Evolutionary conservation across 2,113 vertebrate species (phyloP), one percentile per base, ranked within the genome.

Genomic region (Oenanthe oenanthe): DNA sequence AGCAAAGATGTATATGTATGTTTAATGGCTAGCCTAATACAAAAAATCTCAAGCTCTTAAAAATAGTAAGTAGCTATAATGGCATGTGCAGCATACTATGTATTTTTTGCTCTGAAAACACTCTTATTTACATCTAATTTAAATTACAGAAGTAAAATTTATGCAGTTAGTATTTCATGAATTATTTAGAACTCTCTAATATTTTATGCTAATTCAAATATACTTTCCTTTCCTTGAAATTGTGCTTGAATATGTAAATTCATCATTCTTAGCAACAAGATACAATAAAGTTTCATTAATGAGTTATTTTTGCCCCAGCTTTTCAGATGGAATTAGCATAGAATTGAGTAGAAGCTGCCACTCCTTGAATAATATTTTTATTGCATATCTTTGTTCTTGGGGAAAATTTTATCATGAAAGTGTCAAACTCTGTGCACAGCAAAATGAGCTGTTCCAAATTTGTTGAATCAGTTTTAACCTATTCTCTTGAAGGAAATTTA

Each of bases 391-490:
- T 65, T 79, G 4, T 26, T 86, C 48, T 81, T 34, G 43, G 71
- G 58, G 7, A 19, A 92, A 89, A 48, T 92, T 95, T 96, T 94
- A 83, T 94, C 58, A 91, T 32, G 24, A 4, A 94, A 93, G 58
- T 84, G 25, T 95, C 70, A 96, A 60, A 93, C 95, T 85, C 31
- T 81, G 26, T 42, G 18, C 62, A 96, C 62, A 90, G 60, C 48
- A 92, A 15, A 93, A 29, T 47, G 89, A 95, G 17, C 12, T 78
- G 32, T 85, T 97, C 24, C 29, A 95, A 88, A 94, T 92, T 89
- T 75, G 19, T 65, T 82, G 84, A 91, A 95, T 32, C n/a, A 76
- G 4, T 93, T 79, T 85, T 93, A 94, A 96, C 95, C 65, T 95
- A 12, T 87, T 92, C 31, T 82, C 21, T 82, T 53, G 7, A 77